Percentiles rank a stretch among this genome's conserved stretches.
Evolutionary conservation across 1,140 invertebrate species (phyloP).

Genomic region (Eriosoma lanigerum): DNA sequence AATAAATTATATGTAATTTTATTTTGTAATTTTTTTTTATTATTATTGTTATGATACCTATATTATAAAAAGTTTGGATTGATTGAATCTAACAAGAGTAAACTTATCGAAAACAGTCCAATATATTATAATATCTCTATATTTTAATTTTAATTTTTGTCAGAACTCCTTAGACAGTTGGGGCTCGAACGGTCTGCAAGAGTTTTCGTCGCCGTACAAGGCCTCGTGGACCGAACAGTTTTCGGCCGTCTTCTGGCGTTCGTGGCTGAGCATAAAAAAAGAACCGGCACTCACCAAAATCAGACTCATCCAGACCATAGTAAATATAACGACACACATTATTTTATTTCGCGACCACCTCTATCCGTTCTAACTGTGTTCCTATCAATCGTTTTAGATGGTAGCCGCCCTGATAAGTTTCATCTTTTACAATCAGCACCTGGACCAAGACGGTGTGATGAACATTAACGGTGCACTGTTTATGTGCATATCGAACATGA

Average conservation of each 20-base stretch:
- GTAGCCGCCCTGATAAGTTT: conserved; percentile 82
- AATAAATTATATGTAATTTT: no score
- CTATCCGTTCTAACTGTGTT: background rate
- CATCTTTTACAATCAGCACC: conserved; percentile 82
- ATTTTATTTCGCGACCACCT: no score
- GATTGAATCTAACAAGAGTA: no score
- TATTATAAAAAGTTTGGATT: no score
- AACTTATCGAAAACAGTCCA: no score
- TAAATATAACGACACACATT: conserved; percentile 63
- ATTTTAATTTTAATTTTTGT: no score
- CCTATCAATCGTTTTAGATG: conserved; percentile 66
- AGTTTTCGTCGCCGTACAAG: conserved; percentile 69
- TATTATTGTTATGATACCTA: no score
- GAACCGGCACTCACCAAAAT: conserved; percentile 89
- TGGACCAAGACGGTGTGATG: conserved; percentile 86
- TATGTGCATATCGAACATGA: conserved; percentile 89
- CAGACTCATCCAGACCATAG: conserved; percentile 82
- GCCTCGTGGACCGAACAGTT: conserved; percentile 88
- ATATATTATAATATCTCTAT: no score
- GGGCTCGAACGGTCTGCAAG: conserved; percentile 54
- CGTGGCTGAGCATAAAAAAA: conserved; percentile 82
- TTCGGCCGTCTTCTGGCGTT: conserved; percentile 83
- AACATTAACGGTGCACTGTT: conserved; percentile 97
- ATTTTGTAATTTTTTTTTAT: no score
- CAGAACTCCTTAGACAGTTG: conserved; percentile 49